Conservation (phyloP, 2,888 invertebrate species). For the Leucania comma region DNA sequence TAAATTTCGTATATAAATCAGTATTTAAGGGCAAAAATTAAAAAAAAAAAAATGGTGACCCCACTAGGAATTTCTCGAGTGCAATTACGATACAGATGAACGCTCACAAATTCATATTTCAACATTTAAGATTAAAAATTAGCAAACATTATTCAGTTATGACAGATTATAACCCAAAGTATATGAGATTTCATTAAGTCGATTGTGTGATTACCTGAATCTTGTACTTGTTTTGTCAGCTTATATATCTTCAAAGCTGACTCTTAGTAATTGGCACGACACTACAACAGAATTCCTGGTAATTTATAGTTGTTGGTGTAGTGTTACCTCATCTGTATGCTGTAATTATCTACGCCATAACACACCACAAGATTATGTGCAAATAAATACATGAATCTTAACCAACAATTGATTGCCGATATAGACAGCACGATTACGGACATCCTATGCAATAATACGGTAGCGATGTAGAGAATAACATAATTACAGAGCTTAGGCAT, state of each 20-base stretch:
- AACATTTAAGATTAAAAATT: not conserved
- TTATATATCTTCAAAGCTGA: constrained; percentile 6
- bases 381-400: constrained; percentile 42
- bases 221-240: not conserved
- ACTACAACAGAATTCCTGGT: constrained; percentile 11
- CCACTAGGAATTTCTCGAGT: too few relatives aligned
- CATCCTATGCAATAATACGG: constrained; percentile 14
- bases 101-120: not conserved
- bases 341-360: constrained; percentile 46
- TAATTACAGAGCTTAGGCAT: constrained; percentile 22
- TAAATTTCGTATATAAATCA: not conserved
- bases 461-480: constrained; percentile 26
- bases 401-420: constrained; percentile 48
- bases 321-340: constrained; percentile 49
- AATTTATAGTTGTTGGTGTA: constrained; percentile 24
- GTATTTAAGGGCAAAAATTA: not conserved
- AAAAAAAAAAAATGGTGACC: too few relatives aligned
- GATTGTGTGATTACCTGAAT: not conserved
- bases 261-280: constrained; percentile 12
- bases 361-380: constrained; percentile 33
- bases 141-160: not conserved
- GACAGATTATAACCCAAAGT: not conserved
- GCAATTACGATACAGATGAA: not conserved
- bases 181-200: not conserved
- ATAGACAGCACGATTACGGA: constrained; percentile 33